Conservation (phyloP, 2,797 vertebrate species). For the Lindbergichthys nudifrons region DNA sequence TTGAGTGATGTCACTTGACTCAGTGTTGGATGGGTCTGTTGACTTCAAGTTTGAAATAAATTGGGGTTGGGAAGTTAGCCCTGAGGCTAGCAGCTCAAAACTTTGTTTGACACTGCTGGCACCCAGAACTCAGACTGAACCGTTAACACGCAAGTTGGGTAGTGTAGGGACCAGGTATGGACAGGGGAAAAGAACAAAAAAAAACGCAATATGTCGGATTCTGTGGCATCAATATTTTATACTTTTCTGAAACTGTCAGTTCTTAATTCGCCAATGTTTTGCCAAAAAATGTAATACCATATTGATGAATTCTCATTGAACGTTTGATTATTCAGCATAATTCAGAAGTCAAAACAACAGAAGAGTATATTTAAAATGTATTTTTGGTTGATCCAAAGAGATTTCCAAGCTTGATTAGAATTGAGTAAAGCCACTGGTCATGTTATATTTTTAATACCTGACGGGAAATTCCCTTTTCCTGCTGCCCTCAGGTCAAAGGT, state of each 20-base stretch:
- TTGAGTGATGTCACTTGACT: background rate
- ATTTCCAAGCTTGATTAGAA: background rate
- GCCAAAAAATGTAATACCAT: too few relatives aligned
- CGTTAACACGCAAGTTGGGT: background rate
- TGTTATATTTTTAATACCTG: background rate
- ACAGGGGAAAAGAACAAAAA: background rate
- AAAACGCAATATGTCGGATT: background rate
- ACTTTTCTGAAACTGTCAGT: background rate
- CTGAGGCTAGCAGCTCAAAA: too few relatives aligned
- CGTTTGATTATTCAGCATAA: too few relatives aligned
- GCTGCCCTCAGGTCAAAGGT: slow-evolving; percentile 37
- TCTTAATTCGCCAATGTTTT: background rate
- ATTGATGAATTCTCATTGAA: too few relatives aligned
- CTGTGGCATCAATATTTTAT: background rate
- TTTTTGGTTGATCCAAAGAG: too few relatives aligned
- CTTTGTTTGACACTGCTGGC: background rate
- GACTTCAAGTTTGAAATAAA: background rate
- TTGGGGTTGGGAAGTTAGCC: background rate
- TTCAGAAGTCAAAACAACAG: too few relatives aligned
- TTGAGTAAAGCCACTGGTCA: background rate
- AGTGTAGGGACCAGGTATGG: background rate
- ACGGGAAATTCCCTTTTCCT: slow-evolving; percentile 3
- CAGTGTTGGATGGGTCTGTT: too few relatives aligned
- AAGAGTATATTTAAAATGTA: too few relatives aligned
- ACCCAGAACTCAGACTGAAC: background rate